Conservation (phyloP, 2,797 vertebrate genomes). For the Argya squamiceps region DNA sequence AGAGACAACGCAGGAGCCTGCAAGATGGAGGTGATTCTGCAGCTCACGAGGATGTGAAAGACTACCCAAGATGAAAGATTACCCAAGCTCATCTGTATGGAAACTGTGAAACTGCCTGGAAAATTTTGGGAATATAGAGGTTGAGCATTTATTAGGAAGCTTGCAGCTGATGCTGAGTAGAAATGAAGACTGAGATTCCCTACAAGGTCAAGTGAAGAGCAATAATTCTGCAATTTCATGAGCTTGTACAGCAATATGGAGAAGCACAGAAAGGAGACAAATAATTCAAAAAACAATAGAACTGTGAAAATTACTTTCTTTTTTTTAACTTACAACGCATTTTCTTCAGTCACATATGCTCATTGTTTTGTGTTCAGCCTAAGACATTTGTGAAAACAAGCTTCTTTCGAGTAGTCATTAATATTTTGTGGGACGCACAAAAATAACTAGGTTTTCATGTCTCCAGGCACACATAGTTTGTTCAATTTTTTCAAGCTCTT, state of each 20-base stretch:
- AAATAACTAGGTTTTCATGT: neutral
- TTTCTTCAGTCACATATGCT: neutral
- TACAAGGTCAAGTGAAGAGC: neutral
- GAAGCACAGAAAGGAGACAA: neutral
- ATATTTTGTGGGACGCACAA: neutral
- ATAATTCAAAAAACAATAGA: neutral
- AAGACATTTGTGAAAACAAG: neutral
- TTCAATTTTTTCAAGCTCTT: neutral
- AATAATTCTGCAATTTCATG: neutral
- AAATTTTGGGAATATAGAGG: neutral
- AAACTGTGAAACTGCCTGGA: neutral
- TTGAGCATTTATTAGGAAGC: neutral
- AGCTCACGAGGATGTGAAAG: neutral
- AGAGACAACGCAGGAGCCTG: neutral
- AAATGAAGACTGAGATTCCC: neutral
- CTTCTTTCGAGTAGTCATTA: neutral
- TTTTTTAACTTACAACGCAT: accelerated
- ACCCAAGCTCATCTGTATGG: neutral
- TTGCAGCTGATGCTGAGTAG: neutral
- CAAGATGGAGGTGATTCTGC: neutral
- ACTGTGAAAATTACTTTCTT: neutral
- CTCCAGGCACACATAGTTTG: accelerated
- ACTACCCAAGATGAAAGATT: neutral
- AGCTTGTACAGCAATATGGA: neutral
- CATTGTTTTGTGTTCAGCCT: neutral